These are phyloP conservation scores for Epistrophe grossulariae DNA, from an alignment of 2,888 invertebrate species.

Conservation along the genomic window DNA sequence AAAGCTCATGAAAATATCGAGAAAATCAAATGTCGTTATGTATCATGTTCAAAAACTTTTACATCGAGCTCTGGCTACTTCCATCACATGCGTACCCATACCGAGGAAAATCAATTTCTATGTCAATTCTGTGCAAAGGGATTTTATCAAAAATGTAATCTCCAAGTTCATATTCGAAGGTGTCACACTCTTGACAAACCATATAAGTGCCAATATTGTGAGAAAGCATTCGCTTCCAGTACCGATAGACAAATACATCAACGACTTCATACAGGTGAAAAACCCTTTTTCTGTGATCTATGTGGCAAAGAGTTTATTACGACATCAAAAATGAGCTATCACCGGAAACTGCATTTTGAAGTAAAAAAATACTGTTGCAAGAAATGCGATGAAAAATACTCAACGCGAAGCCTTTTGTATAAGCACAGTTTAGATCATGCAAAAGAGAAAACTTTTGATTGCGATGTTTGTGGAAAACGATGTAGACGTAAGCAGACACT, in stretches of 20 bases:
- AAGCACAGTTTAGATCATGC: slow-evolving; percentile 13
- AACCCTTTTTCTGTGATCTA: slow-evolving; percentile 80
- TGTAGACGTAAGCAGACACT: neutral
- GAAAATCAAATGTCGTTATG: slow-evolving; percentile 9
- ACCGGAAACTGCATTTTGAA: slow-evolving; percentile 12
- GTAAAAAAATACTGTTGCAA: slow-evolving; percentile 21
- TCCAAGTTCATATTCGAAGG: slow-evolving; percentile 17
- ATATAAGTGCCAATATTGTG: slow-evolving; percentile 52
- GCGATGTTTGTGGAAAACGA: slow-evolving; percentile 11
- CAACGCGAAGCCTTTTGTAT: slow-evolving; percentile 15
- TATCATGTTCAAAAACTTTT: slow-evolving; percentile 10
- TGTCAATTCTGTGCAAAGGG: slow-evolving; percentile 10
- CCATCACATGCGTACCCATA: slow-evolving; percentile 47
- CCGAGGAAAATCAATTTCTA: slow-evolving; percentile 27
- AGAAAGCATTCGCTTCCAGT: slow-evolving; percentile 52
- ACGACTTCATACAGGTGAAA: slow-evolving; percentile 82
- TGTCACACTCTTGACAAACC: slow-evolving; percentile 37
- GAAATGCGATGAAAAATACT: neutral
- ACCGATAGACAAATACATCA: slow-evolving; percentile 53
- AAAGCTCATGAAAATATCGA: slow-evolving; percentile 10
- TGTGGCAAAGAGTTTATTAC: slow-evolving; percentile 6
- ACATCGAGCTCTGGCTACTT: slow-evolving; percentile 42
- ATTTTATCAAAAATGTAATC: slow-evolving; percentile 25
- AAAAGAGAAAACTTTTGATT: neutral
- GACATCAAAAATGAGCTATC: slow-evolving; percentile 6